phyloP scores from a whole-genome alignment of 2,888 invertebrate species.

The Rhingia campestris region DNA sequence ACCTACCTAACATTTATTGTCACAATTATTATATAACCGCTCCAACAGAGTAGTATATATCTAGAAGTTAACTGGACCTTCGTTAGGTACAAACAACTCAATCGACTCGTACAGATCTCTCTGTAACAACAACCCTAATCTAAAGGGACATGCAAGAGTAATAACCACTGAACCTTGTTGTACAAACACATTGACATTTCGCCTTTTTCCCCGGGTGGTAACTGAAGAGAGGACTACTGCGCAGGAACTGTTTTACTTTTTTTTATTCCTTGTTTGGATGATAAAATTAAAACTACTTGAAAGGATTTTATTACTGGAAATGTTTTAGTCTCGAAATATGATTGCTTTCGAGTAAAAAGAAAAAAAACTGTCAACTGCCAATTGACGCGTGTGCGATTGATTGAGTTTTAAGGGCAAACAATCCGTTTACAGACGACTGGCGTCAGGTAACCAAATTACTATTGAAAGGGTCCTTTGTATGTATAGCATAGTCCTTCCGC shows the following conservation, averaged over 20 bases:
- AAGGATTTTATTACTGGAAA: not conserved
- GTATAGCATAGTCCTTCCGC: not conserved
- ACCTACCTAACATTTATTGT: constrained; percentile 43
- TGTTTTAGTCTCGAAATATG: not conserved
- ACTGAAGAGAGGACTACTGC: constrained; percentile 28
- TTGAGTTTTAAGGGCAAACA: not conserved
- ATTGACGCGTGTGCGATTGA: constrained; percentile 8
- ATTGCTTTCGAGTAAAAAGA: not conserved
- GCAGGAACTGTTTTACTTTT: constrained; percentile 25
- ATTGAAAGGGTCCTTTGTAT: constrained; percentile 1
- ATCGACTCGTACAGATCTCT: constrained; percentile 18
- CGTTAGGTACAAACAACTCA: constrained; percentile 24
- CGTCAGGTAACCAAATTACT: constrained; percentile 30
- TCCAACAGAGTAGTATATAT: constrained; percentile 3
- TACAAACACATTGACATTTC: constrained; percentile 44
- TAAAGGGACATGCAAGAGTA: constrained; percentile 30
- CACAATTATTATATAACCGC: constrained; percentile 29
- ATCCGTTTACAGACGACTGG: constrained; percentile 14
- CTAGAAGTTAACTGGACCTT: constrained; percentile 24
- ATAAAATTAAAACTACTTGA: constrained; percentile 16
- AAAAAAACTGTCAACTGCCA: not conserved
- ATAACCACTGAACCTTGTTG: constrained; percentile 40
- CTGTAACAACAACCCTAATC: constrained; percentile 39
- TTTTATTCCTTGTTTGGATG: not conserved
- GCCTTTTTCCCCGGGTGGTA: constrained; percentile 57